Conservation (phyloP, 2,888 invertebrate genomes). For the Trachelus iudaicus region DNA sequence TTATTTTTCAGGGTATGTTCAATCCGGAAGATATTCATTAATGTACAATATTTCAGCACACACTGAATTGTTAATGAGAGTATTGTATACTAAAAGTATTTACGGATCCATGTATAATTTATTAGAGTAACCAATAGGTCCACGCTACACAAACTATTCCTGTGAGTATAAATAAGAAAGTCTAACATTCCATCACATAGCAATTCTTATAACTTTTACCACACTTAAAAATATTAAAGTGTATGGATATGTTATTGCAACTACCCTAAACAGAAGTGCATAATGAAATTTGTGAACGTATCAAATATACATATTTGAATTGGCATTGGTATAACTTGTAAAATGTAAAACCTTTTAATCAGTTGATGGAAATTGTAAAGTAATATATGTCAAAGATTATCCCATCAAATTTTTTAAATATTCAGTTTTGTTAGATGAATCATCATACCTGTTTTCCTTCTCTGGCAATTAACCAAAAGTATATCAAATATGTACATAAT, state of each 20-base stretch:
- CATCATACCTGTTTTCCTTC: neutral
- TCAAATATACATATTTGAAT: neutral
- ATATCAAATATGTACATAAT: neutral
- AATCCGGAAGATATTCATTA: constrained; percentile 81
- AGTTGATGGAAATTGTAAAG: neutral
- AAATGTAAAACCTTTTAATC: neutral
- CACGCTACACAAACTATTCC: neutral
- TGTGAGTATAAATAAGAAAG: neutral
- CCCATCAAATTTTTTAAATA: neutral
- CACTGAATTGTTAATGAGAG: constrained; percentile 10
- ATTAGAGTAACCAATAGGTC: constrained; percentile 26
- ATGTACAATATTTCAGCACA: constrained; percentile 20
- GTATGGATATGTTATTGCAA: neutral
- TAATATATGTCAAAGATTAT: neutral
- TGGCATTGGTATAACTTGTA: neutral
- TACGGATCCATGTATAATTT: constrained; percentile 24
- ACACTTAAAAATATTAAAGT: neutral
- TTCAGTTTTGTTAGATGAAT: neutral
- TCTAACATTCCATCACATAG: neutral
- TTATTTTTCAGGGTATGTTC: constrained; percentile 83
- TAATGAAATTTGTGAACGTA: neutral
- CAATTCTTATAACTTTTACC: neutral
- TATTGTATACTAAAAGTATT: constrained; percentile 23
- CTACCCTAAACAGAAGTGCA: neutral
- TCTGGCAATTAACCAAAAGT: neutral